A percentile compares a stretch with the other conserved stretches of the same genome.
Evolutionary conservation across 2,888 invertebrate species (phyloP).

Genomic region (Abrostola tripartita): DNA sequence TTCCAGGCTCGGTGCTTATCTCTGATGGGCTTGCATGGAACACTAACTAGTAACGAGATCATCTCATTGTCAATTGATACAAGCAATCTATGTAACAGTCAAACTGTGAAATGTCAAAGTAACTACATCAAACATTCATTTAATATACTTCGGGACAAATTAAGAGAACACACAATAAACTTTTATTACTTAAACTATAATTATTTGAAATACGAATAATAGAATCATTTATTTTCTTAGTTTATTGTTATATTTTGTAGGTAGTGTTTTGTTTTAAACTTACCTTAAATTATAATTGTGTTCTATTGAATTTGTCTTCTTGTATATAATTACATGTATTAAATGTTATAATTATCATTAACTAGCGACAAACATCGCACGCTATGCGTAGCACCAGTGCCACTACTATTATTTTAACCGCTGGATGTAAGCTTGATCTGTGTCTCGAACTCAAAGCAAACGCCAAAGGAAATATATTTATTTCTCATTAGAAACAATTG

Average conservation of each 20-base stretch:
- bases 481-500: conserved; percentile 20
- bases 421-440: conserved; percentile 10
- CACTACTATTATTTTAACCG: conserved; percentile 15
- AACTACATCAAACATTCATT: conserved; percentile 20
- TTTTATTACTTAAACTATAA: not conserved
- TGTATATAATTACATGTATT: conserved; percentile 16
- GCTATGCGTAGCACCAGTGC: conserved; percentile 13
- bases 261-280: too few relatives aligned
- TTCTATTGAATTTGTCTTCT: conserved; percentile 26
- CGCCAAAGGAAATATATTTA: conserved; percentile 35
- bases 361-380: conserved; percentile 34
- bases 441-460: conserved; percentile 12
- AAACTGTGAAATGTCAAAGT: conserved; percentile 21
- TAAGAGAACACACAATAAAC: conserved; percentile 12
- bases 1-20: conserved; percentile 86
- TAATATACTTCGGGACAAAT: conserved; percentile 21
- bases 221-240: too few relatives aligned
- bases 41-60: conserved; percentile 67
- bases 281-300: not conserved
- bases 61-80: conserved; percentile 55
- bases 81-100: conserved; percentile 44
- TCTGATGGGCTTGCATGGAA: conserved; percentile 84
- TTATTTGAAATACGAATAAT: too few relatives aligned
- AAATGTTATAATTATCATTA: conserved; percentile 18
- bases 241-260: too few relatives aligned